Base-by-base conservation (phyloP, 2,888 invertebrate species). In the Girardia tigrina region DNA sequence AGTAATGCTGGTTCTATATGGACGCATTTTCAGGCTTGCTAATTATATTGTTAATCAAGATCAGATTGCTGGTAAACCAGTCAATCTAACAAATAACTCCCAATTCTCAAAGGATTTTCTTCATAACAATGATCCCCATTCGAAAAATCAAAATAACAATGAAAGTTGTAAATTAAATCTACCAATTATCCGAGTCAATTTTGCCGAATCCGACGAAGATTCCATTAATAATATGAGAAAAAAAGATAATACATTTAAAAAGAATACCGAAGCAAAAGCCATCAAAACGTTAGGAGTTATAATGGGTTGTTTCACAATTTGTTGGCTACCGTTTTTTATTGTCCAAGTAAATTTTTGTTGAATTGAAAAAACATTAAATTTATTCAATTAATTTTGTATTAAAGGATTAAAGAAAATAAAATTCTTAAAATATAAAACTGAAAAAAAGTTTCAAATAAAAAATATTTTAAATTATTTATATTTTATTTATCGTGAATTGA, bases 1-100 rank as follows among this genome's bases (percentile, higher is more conserved):
- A 79, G 92, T 95, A 79, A 97, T 98, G 95, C 89, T 97, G 77
- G 89, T 92, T 80, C 93, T 98, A 70, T 97, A 98, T 85, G 92
- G 91, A 85, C 92, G 92, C 86, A 97, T 98, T 85, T 94, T 94
- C 26, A 42, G 71, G 26, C 23, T 75, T 1, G 75, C 75, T 16
- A 42, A 70, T 4, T 20, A 76, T 26, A 75, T 75, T 56, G 26
- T 26, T 56, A n/a, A 12, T 12, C 56, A 56, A n/a, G 56, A 56
- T 20, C 4, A 56, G 23, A 8, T 56, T n/a, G 56, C 20, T 8
- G 56, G n/a, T 56, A 56, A 56, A n/a, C 8, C 4, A 56, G 23
- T 2, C 2, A 4, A 56, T 6, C 23, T n/a, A 16, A 36, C 8
- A 36, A 36, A 16, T 12, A 36, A 36, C 16, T 56, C 56, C 23